Percentiles rank a stretch among this genome's conserved stretches.
phyloP scores from a whole-genome alignment of 1,140 invertebrate species.

The Drosophila asahinai region DNA sequence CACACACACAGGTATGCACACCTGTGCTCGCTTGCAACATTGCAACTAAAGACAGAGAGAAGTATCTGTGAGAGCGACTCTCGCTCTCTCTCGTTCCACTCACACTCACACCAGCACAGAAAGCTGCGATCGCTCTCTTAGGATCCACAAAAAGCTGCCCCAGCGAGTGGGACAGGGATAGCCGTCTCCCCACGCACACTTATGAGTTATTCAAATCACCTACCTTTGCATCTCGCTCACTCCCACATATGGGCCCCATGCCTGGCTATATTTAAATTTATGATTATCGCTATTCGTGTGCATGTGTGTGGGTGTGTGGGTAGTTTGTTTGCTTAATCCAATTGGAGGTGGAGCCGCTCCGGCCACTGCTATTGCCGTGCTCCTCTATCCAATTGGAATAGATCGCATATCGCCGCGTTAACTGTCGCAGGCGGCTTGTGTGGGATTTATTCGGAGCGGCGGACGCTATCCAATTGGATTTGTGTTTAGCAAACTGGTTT shows the following conservation, averaged over 20 bases:
- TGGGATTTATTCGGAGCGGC: conserved; percentile 38
- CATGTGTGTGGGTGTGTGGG: conserved; percentile 24
- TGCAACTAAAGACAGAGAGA: conserved; percentile 33
- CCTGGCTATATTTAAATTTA: conserved; percentile 73
- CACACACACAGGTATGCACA: conserved; percentile 18
- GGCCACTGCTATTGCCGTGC: conserved; percentile 45
- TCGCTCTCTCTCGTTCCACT: conserved; percentile 11
- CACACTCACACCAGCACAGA: conserved; percentile 38
- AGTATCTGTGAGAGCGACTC: conserved; percentile 3
- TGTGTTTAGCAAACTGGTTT: conserved; percentile 71
- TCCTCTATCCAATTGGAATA: conserved; percentile 52
- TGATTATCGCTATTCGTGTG: conserved; percentile 58
- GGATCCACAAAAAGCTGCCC: conserved; percentile 70
- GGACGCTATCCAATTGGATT: conserved; percentile 73
- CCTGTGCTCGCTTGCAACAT: conserved; percentile 60
- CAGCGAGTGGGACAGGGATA: conserved; percentile 44
- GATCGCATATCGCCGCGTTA: conserved; percentile 42
- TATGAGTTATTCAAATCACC: conserved; percentile 69
- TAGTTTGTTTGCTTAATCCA: conserved; percentile 63
- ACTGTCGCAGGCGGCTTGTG: conserved; percentile 47
- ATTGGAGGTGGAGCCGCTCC: conserved; percentile 72
- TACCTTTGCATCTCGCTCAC: conserved; percentile 39
- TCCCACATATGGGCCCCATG: background rate
- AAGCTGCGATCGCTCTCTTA: conserved; percentile 65
- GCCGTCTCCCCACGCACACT: conserved; percentile 41